Conservation (phyloP, 64 coral and sea anemone species). For the Stylophora pistillata region DNA sequence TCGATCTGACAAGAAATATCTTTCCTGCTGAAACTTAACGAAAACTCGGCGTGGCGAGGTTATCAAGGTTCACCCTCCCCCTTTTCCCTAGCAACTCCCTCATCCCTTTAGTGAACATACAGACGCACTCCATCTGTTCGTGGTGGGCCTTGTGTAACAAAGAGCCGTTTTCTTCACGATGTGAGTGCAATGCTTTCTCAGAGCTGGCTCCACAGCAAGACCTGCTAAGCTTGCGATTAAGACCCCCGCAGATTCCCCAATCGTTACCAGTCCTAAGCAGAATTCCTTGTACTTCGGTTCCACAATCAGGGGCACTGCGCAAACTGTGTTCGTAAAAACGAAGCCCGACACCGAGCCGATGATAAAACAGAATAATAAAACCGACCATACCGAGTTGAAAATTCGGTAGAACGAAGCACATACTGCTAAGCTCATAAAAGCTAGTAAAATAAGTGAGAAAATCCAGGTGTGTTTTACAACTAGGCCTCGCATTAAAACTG, state of each 20-base stretch:
- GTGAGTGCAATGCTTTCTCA: conserved; percentile 58
- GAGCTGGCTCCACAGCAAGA: conserved; percentile 66
- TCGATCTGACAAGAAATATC: no score
- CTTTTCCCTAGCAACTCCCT: no score
- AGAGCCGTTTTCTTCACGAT: neutral
- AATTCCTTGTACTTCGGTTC: conserved; percentile 84
- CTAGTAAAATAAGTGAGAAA: conserved; percentile 42
- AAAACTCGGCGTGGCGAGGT: no score
- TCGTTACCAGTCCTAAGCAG: conserved; percentile 78
- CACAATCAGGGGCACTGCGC: conserved; percentile 49
- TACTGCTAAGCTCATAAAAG: conserved; percentile 36
- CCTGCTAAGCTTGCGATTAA: conserved; percentile 72
- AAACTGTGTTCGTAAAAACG: conserved; percentile 75
- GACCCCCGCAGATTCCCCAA: conserved; percentile 57
- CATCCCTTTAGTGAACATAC: conserved; percentile 14
- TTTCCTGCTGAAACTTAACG: no score
- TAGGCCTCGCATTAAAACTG: conserved; percentile 46
- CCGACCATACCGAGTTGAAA: conserved; percentile 46
- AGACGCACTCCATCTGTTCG: neutral
- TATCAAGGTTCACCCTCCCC: no score
- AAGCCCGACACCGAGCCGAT: conserved; percentile 70
- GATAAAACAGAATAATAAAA: conserved; percentile 65
- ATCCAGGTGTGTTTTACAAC: conserved; percentile 77
- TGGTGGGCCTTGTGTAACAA: conserved; percentile 26
- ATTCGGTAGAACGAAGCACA: conserved; percentile 79